phyloP scores from a whole-genome alignment of 1,140 invertebrate species.

The Pemphigus obesinymphae region DNA sequence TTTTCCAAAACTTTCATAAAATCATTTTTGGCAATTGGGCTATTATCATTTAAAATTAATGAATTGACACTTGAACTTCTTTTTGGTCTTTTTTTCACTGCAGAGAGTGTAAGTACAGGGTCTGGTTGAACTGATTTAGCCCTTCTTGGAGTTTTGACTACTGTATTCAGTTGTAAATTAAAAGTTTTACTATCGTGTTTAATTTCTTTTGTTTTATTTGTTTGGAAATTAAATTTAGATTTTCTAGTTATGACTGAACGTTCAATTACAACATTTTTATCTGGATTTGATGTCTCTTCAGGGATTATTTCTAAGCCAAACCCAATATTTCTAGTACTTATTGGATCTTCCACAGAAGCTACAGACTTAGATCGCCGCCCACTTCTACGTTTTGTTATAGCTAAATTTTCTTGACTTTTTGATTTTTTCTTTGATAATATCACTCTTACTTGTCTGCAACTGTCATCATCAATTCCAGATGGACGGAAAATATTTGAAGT shows the following conservation, averaged over 20 bases:
- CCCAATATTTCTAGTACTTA: neutral
- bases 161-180: neutral
- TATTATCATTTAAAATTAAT: neutral
- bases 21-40: neutral
- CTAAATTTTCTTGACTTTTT: neutral
- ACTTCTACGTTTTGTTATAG: neutral
- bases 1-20: neutral
- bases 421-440: neutral
- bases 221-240: conserved; percentile 10
- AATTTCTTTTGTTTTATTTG: neutral
- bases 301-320: conserved; percentile 1
- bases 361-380: conserved; percentile 15
- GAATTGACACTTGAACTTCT: conserved; percentile 1
- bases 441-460: neutral
- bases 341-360: neutral
- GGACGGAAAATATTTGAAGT: neutral
- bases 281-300: neutral
- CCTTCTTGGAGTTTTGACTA: neutral
- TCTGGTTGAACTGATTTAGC: conserved; percentile 10
- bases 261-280: neutral
- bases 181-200: no score
- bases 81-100: neutral
- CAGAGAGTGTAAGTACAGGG: neutral
- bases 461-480: neutral
- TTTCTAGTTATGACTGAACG: neutral